Evolutionary conservation across 1,140 invertebrate species (phyloP), one percentile per base, ranked within the genome.

Genomic region (Melitaea cinxia): DNA sequence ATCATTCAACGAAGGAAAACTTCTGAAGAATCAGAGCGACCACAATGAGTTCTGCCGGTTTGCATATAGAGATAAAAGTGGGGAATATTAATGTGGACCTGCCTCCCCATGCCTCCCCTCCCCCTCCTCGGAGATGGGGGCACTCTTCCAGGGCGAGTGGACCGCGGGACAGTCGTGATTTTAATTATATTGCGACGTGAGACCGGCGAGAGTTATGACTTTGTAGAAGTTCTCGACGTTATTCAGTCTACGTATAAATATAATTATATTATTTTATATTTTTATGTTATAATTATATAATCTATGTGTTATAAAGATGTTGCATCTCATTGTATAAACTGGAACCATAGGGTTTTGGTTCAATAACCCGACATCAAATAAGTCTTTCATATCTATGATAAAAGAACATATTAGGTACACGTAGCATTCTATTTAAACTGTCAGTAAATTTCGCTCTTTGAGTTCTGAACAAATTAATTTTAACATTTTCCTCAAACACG

Each of bases 11-110:
- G 74, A 47, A 79, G 70, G 71, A 77, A 80, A 82, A 84, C 71
- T 82, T 81, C 72, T 71, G 60, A 73, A 79, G 84, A 89, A 89
- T 87, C 83, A 82, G 80, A 75, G 75, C 75, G 74, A 78, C 82
- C 84, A 91, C 88, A 91, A 88, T 89, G 86, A 75, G 80, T 77
- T 82, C 78, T 86, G 86, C 88, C 86, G 88, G 88, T 91, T 91
- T 91, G 88, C 88, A 91, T 91, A 91, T 91, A 91, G 86, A 91
- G 88, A 91, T 91, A 91, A 89, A 90, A 88, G 84, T 86, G 83
- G 86, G 82, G 88, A 88, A 91, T 91, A 91, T 91, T 91, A 91
- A 91, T 91, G 86, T 85, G 85, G 77, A 82, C 80, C 77, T 78
- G 78, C 81, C 59, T 53, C 54, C 68, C 72, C 62, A 53, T 26